These are phyloP conservation scores for Cataglyphis livida DNA, from an alignment of 2,888 invertebrate genomes.

Conservation along the genomic window DNA sequence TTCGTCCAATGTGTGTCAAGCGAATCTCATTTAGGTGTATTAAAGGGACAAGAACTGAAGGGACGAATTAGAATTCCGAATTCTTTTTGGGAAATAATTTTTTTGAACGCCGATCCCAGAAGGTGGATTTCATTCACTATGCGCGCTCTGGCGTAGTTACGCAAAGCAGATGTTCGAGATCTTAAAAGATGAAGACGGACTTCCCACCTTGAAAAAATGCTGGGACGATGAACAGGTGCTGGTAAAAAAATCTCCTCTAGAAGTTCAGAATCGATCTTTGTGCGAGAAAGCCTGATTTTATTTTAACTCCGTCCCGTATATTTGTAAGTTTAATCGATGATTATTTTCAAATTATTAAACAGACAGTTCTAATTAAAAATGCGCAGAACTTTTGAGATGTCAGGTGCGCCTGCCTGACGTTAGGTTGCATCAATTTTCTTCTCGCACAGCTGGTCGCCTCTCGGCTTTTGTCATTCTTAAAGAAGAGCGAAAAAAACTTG, in stretches of 20 bases:
- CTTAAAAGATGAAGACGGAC: constrained; percentile 67
- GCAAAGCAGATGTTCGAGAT: constrained; percentile 74
- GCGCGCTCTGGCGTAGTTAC: constrained; percentile 57
- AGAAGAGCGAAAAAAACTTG: not conserved
- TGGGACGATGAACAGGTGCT: constrained; percentile 70
- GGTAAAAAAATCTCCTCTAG: constrained; percentile 71
- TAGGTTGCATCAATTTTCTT: not conserved
- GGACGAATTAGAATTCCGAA: constrained; percentile 14
- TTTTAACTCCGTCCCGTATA: not conserved
- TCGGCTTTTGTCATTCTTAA: not conserved
- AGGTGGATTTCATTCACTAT: constrained; percentile 43
- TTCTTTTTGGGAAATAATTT: constrained; percentile 10
- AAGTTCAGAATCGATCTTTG: constrained; percentile 58
- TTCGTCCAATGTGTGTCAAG: not conserved
- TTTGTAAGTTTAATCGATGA: not conserved
- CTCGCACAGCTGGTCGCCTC: not conserved
- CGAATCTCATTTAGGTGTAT: not conserved
- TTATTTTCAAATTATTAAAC: not conserved
- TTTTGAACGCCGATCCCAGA: not conserved
- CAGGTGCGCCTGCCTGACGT: not conserved
- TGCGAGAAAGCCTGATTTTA: constrained; percentile 12
- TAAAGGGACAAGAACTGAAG: not conserved
- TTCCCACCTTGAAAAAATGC: constrained; percentile 71
- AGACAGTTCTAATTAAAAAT: constrained; percentile 4
- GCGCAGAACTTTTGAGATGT: not conserved